Evolutionary conservation across 2,797 vertebrate genomes (phyloP), one percentile per base, ranked within the genome.

Genomic region (Sebastes glaucus): DNA sequence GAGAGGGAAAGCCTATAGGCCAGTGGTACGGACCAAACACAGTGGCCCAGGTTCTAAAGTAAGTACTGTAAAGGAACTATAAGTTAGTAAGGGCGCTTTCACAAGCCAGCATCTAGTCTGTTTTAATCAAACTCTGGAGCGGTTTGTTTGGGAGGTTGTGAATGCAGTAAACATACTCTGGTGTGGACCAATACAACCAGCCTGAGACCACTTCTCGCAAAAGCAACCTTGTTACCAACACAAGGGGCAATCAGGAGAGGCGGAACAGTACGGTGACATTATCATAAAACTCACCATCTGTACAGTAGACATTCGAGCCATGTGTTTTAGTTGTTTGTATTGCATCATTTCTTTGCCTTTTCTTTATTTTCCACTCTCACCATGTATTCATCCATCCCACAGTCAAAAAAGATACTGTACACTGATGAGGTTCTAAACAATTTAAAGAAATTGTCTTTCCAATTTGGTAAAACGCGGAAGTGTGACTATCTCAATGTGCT

Each of bases 1-100:
- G 99, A 82, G 98, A 99, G 91, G 99, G 99, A 11, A 99, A 99
- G 87, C 98, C 98, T 32, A 98, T 99, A 69, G 99, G 98, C 80
- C 98, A 99, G 93, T 99, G 98, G 99, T 99, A 99, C 0, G 99
- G 99, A 84, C 99, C 99, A 61, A 99, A 99, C 94, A 99, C 99
- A 59, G 99, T 99, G 0, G 99, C 99, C 35, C 99, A 99, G 92
- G 98, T 99, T 89, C 96, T 99, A 87, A 99, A 97, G 99, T 99
- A 96, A 94, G 97, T 96, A 62, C 78, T 56, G 38, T 16, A 11
- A 20, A 64, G 18, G 30, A 18, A 22, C 33, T 59, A 10, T 22
- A 42, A 9, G 9, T 42, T 25, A 22, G 4, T 25, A 35, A 46
- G 14, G 38, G 38, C 3, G 14, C 38, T 46, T 46, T 16, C 14